These are phyloP conservation scores for Tupaia tana DNA, from an alignment of 2,113 vertebrate species.

Conservation along the genomic window DNA sequence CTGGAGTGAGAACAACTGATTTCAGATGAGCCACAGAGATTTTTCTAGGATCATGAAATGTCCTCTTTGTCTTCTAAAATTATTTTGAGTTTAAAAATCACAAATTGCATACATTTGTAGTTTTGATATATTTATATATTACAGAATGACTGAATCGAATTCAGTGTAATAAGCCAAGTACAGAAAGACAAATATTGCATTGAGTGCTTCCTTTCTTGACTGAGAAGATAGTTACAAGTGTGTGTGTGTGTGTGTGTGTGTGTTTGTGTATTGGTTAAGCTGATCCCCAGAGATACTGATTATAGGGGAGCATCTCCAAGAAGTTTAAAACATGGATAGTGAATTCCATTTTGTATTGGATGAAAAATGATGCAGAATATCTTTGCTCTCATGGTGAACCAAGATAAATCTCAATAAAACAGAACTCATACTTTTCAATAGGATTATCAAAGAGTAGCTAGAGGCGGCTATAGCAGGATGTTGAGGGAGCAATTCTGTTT, in stretches of 20 bases:
- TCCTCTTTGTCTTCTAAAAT: background rate
- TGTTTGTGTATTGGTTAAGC: background rate
- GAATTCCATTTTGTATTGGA: background rate
- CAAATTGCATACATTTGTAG: background rate
- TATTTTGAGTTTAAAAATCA: background rate
- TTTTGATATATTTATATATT: background rate
- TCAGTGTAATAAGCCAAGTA: background rate
- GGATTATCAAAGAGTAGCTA: conserved; percentile 1
- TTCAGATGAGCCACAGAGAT: background rate
- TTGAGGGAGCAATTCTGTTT: background rate
- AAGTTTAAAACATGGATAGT: background rate
- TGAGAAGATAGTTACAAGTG: background rate
- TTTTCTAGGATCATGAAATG: background rate
- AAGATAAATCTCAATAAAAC: background rate
- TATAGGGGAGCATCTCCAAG: background rate
- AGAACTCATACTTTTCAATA: background rate
- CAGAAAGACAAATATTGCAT: background rate
- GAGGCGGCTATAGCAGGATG: background rate
- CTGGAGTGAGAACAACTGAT: background rate
- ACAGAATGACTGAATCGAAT: background rate
- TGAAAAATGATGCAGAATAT: background rate
- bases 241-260: background rate
- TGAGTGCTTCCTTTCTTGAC: background rate
- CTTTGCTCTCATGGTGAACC: background rate
- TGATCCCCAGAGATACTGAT: conserved; percentile 7